Evolutionary conservation across 2,888 invertebrate species (phyloP), one percentile per base, ranked within the genome.

Genomic region (Drosophila seclusa): DNA sequence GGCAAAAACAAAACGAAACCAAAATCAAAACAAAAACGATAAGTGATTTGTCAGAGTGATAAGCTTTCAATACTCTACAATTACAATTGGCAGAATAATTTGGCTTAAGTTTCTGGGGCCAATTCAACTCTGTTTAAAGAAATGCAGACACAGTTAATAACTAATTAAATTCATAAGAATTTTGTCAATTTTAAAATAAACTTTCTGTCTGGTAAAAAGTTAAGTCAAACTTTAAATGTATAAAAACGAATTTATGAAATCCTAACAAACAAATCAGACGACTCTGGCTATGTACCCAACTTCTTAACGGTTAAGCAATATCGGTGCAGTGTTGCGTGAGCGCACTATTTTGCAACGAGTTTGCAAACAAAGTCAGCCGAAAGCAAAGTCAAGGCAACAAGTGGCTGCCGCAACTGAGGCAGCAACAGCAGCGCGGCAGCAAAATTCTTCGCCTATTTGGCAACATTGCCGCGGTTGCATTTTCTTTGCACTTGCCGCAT

Each of bases 241-340:
- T 45, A 1, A 7, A 45, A 45, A 8, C 2, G 16, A 1, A 16
- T 7, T 7, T 45, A 3, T 21, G 45, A 45, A 21, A 21, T 21
- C 13, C 2, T 4, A 16, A 2, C 13, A 24, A 29, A 52, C 66
- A 31, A 61, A 60, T n/a, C 50, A 32, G n/a, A 24, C 52, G 27
- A 40, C 45, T 69, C 16, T 63, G 34, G 34, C 52, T 42, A 27
- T 18, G 62, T 40, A 61, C 48, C 49, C 49, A n/a, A 13, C 8
- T 18, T 8, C 10, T 21, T 31, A 32, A 32, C 54, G 45, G 3
- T 62, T 50, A 80, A 53, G 36, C 21, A 63, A 83, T 74, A 68
- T 68, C 77, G 73, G 71, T 84, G 84, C 89, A 86, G 77, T 68
- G 76, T 85, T 87, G 85, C 85, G 83, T 89, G 87, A 60, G 65